phyloP scores from a whole-genome alignment of 2,797 vertebrate genomes.

The Protonibea diacanthus region DNA sequence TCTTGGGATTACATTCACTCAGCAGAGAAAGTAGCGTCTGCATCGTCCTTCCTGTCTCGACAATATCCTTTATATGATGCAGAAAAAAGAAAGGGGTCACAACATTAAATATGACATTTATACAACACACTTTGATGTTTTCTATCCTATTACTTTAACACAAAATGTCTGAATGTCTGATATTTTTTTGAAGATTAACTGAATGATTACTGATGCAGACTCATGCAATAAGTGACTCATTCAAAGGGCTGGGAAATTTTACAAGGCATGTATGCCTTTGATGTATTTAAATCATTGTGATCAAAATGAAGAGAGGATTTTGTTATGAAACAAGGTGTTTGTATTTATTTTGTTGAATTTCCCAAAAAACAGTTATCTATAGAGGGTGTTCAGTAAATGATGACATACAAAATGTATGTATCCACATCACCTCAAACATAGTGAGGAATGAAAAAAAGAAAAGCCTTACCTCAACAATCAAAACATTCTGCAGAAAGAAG shows the following conservation, averaged over 20 bases:
- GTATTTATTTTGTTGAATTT: neutral
- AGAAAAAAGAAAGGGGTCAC: conserved; percentile 12
- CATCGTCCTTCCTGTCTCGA: conserved; percentile 91
- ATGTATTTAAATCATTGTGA: neutral
- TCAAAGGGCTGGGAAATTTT: neutral
- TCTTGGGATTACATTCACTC: conserved; percentile 86
- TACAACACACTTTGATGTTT: neutral
- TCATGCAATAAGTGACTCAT: neutral
- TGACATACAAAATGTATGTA: neutral
- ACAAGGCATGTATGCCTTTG: neutral
- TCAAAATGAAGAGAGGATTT: neutral
- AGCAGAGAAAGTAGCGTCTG: conserved; percentile 87
- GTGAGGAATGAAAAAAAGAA: neutral
- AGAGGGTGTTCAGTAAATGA: neutral
- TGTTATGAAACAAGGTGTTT: neutral
- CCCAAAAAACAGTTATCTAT: no score
- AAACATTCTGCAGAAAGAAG: conserved; percentile 85
- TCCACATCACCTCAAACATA: neutral
- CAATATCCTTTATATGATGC: conserved; percentile 84
- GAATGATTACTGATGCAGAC: neutral
- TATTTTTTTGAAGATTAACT: neutral
- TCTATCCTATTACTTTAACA: neutral
- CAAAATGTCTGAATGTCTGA: neutral
- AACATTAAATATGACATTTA: conserved; percentile 4
- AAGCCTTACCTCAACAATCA: conserved; percentile 90